Evolutionary conservation across 2,888 invertebrate genomes (phyloP).

Genomic region (Tipula helvola): DNA sequence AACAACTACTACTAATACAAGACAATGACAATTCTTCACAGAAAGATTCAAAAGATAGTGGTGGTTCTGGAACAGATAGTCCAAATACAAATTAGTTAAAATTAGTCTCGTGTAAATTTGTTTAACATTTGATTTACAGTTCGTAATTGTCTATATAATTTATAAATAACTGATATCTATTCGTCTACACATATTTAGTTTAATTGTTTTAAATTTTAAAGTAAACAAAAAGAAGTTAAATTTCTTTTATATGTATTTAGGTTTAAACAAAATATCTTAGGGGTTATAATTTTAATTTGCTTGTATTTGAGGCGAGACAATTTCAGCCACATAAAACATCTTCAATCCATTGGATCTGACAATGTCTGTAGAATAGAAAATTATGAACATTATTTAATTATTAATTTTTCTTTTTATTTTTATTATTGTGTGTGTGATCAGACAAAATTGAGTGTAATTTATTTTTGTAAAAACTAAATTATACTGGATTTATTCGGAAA

Average conservation of each 20-base stretch:
- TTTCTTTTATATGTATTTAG: background rate
- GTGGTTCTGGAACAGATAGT: slow-evolving; percentile 73
- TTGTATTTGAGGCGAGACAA: background rate
- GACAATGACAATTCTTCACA: slow-evolving; percentile 13
- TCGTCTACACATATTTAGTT: background rate
- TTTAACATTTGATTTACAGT: background rate
- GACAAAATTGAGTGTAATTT: background rate
- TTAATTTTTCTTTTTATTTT: background rate
- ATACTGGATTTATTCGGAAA: background rate
- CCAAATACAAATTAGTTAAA: slow-evolving; percentile 45
- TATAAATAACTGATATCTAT: background rate
- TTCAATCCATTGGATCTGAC: background rate
- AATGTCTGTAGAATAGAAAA: background rate
- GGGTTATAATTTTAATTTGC: background rate
- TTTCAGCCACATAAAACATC: background rate
- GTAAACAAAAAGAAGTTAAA: background rate
- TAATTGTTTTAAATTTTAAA: background rate
- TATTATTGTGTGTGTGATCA: background rate
- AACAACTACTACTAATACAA: slow-evolving; percentile 18
- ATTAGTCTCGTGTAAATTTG: background rate
- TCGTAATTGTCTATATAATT: background rate
- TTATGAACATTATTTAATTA: background rate
- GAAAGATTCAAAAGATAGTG: slow-evolving; percentile 43
- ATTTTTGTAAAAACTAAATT: background rate
- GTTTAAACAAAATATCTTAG: background rate